Base-by-base conservation (phyloP, 1,140 invertebrate species). In the Phymorhynchus buccinoides region DNA sequence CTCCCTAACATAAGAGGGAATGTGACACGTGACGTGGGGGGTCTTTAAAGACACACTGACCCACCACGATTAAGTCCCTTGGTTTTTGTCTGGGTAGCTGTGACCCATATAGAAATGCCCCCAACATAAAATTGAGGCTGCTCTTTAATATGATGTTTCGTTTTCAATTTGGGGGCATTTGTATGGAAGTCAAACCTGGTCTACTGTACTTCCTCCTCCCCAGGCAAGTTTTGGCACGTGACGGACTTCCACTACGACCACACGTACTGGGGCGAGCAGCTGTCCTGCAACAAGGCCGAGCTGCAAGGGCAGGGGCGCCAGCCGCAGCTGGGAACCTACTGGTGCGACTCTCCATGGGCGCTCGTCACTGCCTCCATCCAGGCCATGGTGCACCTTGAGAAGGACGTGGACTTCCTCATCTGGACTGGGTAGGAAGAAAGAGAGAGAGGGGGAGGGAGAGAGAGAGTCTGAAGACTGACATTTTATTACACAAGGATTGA, bases 391-490 rank as follows among this genome's bases (percentile, higher is more conserved):
- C 95, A 96, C 87, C 95, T 96, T 14, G 96, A 97, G 90, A 96
- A 96, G 89, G 86, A 92, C 80, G 96, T 97, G n/a, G 97, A 98
- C 93, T 98, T 98, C 91, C 96, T 98, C 14, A 93, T 98, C 14
- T 98, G 97, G 97, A 98, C 97, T n/a, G 97, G 97, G 97, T 97
- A 94, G 1, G 30, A 16, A 9, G 32, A 2, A 27, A 42, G 37
- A 30, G 39, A 42, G 77, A 42, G 39, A 42, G 39, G 37, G 39
- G 9, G 39, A 41, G 77, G 42, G 39, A 42, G 77, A 79, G 77
- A 79, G 77, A 79, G 77, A 79, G 77, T 14, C 12, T 14, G 71
- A 73, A n/a, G 35, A 37, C 9, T 12, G 35, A 37, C 9, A 32
- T n/a, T n/a, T n/a, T n/a, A n/a, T n/a, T n/a, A n/a, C n/a, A n/a